Percentiles rank a stretch among this genome's conserved stretches.
phyloP scores from a whole-genome alignment of 2,888 invertebrate species.

The Mesorhabditis spiculigera region DNA sequence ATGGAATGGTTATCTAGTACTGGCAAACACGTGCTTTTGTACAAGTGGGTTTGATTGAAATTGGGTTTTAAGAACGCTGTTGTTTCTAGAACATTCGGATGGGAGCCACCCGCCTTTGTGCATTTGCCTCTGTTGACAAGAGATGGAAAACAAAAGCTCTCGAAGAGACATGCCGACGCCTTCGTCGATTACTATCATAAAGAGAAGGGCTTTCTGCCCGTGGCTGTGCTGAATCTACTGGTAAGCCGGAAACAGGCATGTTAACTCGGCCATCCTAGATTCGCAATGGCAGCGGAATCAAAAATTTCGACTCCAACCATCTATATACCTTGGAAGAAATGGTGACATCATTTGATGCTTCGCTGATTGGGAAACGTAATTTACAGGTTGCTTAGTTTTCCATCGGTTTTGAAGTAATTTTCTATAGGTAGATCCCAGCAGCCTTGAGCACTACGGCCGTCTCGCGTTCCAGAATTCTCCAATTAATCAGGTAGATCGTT shows the following conservation, averaged over 20 bases:
- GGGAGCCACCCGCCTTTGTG: conserved; percentile 81
- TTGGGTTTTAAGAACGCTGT: neutral
- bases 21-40: conserved; percentile 86
- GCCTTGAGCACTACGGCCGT: conserved; percentile 4
- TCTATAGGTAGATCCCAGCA: neutral
- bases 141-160: conserved; percentile 84
- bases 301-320: conserved; percentile 34
- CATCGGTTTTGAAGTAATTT: neutral
- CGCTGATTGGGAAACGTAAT: conserved; percentile 36
- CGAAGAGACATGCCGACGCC: conserved; percentile 79
- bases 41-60: conserved; percentile 63
- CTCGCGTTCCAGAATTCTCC: neutral
- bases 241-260: conserved; percentile 13
- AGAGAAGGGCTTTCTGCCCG: conserved; percentile 40
- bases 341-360: conserved; percentile 42
- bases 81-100: conserved; percentile 76
- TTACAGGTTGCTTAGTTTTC: conserved; percentile 29
- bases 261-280: conserved; percentile 22
- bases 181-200: conserved; percentile 47
- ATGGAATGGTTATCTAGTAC: conserved; percentile 97
- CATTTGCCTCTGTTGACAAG: conserved; percentile 89
- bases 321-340: conserved; percentile 48
- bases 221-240: conserved; percentile 50
- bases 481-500: neutral
- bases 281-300: conserved; percentile 52